A percentile compares a stretch with the other conserved stretches of the same genome.
phyloP scores from a whole-genome alignment of 2,888 invertebrate species.

The Cantharis flavilabris region DNA sequence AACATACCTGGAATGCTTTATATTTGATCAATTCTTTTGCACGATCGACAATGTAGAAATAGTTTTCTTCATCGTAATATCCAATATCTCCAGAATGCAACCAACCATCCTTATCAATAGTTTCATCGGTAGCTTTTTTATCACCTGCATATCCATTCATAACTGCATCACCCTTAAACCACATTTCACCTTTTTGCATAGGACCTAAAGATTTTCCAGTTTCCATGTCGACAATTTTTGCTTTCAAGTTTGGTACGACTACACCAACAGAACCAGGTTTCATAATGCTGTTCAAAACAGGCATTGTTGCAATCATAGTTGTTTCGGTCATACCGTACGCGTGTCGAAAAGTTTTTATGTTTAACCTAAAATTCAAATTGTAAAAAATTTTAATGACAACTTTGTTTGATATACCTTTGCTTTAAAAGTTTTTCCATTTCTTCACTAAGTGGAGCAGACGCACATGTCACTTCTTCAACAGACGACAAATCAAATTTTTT shows the following conservation, averaged over 20 bases:
- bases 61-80: neutral
- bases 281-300: neutral
- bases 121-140: neutral
- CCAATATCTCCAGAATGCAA: neutral
- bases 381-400: neutral
- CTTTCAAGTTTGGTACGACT: neutral
- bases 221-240: neutral
- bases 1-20: neutral
- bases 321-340: neutral
- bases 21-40: neutral
- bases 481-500: conserved; percentile 71
- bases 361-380: neutral
- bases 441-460: conserved; percentile 77
- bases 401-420: conserved; percentile 6
- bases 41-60: neutral
- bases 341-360: neutral
- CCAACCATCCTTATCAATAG: neutral
- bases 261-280: neutral
- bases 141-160: neutral
- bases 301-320: neutral
- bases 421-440: conserved; percentile 52
- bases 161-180: neutral
- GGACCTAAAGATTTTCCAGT: neutral
- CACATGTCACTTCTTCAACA: conserved; percentile 67
- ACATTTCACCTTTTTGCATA: neutral